Evolutionary conservation across 2,797 vertebrate genomes (phyloP), one percentile per base, ranked within the genome.

Genomic region (Darevskia mixta): DNA sequence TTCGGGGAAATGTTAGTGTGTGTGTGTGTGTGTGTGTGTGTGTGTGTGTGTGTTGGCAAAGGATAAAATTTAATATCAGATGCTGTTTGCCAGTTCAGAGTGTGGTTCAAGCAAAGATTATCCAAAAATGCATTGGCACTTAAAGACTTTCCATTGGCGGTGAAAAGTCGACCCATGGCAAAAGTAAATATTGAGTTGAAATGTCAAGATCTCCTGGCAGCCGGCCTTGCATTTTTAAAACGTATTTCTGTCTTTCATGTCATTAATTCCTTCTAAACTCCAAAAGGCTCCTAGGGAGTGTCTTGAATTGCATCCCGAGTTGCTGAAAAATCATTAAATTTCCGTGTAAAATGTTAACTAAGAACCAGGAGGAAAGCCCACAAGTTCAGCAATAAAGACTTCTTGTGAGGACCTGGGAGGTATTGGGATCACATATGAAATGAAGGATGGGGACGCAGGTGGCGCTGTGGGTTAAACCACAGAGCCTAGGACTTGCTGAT

Each of bases 121-220:
- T 97, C 95, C 95, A 94, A 96, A 94, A 94, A 89, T 95, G 91
- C 93, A 92, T 95, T 97, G 96, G 97, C 96, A 97, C 95, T 92
- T 78, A 92, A 95, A 93, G 94, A 96, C 96, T 97, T 97, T 97
- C 97, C 97, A 94, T 1, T 97, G 97, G 96, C 97, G 23, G 86
- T 88, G 89, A 92, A 95, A 67, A 72, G 92, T 75, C 55, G 11
- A 3, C 4, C 32, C 8, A 86, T 95, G 97, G 96, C 97, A 97
- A 96, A 96, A 95, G 93, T 88, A 95, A 95, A 95, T 95, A 95
- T 95, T 93, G 95, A 95, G 29, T 92, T 92, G 92, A 91, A 90
- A 95, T 95, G 96, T 95, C 96, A 96, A 87, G 80, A 89, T 95
- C 89, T 93, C 94, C 95, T 97, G 49, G 49, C 49, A 15, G 96